Conservation (phyloP, 2,888 invertebrate genomes). For the Dicroscelio sp. region DNA sequence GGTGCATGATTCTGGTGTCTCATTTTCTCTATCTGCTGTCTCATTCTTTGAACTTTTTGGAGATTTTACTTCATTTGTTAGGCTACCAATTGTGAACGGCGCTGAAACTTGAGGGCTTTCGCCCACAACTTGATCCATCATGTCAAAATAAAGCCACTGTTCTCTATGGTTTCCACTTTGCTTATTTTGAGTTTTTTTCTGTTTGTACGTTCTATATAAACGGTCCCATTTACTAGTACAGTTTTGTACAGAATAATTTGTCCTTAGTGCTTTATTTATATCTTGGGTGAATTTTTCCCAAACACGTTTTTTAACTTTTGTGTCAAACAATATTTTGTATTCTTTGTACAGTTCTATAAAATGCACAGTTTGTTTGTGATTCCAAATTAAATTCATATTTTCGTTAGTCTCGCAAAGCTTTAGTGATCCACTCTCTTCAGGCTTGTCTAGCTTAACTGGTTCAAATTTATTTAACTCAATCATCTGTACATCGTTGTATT, state of each 20-base stretch:
- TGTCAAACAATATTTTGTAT: slow-evolving; percentile 31
- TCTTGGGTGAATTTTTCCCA: slow-evolving; percentile 27
- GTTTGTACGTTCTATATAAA: slow-evolving; percentile 8
- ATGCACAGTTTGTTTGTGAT: slow-evolving; percentile 31
- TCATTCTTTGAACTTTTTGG: background rate
- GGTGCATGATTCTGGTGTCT: background rate
- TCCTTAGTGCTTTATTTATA: slow-evolving; percentile 18
- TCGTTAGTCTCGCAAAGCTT: background rate
- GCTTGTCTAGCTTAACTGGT: background rate
- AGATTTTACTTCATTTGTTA: slow-evolving; percentile 15
- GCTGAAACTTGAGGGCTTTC: background rate
- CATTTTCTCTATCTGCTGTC: background rate
- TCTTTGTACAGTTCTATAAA: slow-evolving; percentile 43
- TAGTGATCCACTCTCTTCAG: background rate
- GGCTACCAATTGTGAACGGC: background rate
- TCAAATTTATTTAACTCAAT: background rate
- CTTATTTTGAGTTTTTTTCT: background rate
- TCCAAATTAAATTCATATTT: slow-evolving; percentile 24
- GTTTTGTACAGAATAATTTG: slow-evolving; percentile 47
- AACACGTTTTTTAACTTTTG: slow-evolving; percentile 35
- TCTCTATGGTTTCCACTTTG: slow-evolving; percentile 20
- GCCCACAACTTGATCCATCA: background rate
- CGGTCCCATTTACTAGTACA: slow-evolving; percentile 46
- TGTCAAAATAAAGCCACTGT: background rate
- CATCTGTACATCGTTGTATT: background rate